Base-by-base conservation (phyloP, 1,140 invertebrate species). In the Pseudomyrmex dendroicus region DNA sequence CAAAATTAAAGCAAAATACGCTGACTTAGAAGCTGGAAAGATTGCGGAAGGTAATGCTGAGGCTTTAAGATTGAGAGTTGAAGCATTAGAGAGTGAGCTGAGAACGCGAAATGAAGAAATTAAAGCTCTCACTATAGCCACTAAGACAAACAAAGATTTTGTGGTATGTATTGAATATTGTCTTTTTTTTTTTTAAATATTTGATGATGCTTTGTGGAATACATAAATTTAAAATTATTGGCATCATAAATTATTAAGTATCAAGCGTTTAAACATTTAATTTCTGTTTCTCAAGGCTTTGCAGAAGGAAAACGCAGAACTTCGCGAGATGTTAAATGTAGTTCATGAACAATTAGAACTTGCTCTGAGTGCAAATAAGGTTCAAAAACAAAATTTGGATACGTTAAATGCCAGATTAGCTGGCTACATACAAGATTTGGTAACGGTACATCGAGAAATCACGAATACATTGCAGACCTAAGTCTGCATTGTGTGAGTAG, bases 311-410 rank as follows among this genome's bases (percentile, higher is more conserved):
- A 97, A 97, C 91, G 95, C 96, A 80, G 96, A 96, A 86, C 94
- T 98, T 48, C 95, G 96, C 88, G 95, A 96, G 67, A 97, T 96
- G 86, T 94, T 97, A 35, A 96, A 96, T 86, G 95, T 97, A 64
- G 96, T 97, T 9, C 97, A 98, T 92, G 97, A 97, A 78, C 97
- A 98, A 92, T 94, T 98, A 87, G 97, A 98, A 88, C 96, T 98
- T 62, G 96, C 97, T 7, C 94, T 97, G 68, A 96, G 96, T 80
- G 96, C 97, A 17, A 97, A 98, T 91, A 97, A 98, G 93, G 96
- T 97, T 62, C 97, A 98, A 93, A 95, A 96, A 88, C 96, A 97
- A 90, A 97, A 98, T 84, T 95, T 98, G 78, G 96, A 98, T 86
- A 97, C 97, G 57, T 94, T 99, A 61, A 98, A 98, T 93, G 95